A percentile compares a stretch with the other conserved stretches of the same genome.
Conservation (phyloP, 2,113 vertebrate species). For the Murina feae region DNA sequence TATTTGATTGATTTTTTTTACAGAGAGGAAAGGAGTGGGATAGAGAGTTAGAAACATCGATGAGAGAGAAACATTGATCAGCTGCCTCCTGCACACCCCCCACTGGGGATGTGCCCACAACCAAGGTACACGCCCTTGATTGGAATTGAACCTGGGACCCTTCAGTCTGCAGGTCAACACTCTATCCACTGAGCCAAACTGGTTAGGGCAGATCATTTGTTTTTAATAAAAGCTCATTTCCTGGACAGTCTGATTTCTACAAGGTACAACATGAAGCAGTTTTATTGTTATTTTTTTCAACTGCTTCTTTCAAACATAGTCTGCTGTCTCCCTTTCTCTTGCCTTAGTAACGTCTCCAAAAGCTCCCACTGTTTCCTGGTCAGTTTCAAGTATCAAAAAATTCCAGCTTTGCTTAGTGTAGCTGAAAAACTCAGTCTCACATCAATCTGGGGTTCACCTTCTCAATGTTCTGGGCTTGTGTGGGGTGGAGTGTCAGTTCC, state of each 20-base stretch:
- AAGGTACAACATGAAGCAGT: not conserved
- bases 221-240: slow-evolving; percentile 31
- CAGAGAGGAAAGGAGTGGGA: too few species aligned
- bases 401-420: not conserved
- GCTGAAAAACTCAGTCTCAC: not conserved
- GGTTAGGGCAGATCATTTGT: slow-evolving; percentile 13
- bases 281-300: slow-evolving; percentile 7
- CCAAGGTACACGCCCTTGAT: too few species aligned
- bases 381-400: not conserved
- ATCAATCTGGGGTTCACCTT: not conserved
- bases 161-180: too few species aligned
- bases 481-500: not conserved
- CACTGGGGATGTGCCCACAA: too few species aligned
- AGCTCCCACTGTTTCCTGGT: not conserved
- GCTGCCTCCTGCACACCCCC: too few species aligned
- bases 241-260: not conserved
- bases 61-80: too few species aligned
- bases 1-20: too few species aligned
- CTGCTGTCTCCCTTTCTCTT: not conserved
- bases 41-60: too few species aligned
- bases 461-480: not conserved
- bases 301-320: not conserved
- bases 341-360: not conserved
- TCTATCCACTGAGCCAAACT: too few species aligned
- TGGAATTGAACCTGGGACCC: too few species aligned